phyloP scores from a whole-genome alignment of 2,888 invertebrate genomes.

The Machimus atricapillus region DNA sequence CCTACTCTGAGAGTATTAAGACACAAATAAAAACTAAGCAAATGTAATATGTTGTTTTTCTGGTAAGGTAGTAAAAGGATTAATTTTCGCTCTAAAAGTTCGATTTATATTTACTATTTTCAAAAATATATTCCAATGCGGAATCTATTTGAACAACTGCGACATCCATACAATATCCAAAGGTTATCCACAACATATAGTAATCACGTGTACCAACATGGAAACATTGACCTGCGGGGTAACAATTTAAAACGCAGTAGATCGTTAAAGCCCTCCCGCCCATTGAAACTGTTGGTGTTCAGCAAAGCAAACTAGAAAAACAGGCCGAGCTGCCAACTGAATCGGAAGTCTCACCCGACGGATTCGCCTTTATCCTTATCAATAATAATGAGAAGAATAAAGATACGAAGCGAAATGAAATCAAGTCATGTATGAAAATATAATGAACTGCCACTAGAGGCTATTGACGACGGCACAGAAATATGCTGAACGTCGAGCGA shows the following conservation, averaged over 20 bases:
- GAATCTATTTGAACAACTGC: background rate
- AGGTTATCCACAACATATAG: background rate
- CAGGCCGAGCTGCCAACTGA: background rate
- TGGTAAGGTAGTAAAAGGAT: background rate
- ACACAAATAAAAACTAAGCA: too few relatives aligned
- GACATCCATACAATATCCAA: background rate
- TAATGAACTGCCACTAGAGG: slow-evolving; percentile 43
- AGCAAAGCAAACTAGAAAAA: background rate
- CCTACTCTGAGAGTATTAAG: too few relatives aligned
- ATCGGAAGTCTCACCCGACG: background rate
- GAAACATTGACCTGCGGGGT: background rate
- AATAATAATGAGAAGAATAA: slow-evolving; percentile 7
- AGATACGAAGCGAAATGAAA: slow-evolving; percentile 23
- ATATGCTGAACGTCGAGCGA: slow-evolving; percentile 5
- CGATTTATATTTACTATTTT: background rate
- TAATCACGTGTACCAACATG: background rate
- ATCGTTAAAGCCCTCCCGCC: background rate
- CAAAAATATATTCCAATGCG: too few relatives aligned
- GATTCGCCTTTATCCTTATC: slow-evolving; percentile 13
- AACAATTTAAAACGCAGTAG: background rate
- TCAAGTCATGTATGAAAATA: slow-evolving; percentile 47
- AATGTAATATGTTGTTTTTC: too few relatives aligned
- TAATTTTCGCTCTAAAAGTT: background rate
- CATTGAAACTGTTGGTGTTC: background rate
- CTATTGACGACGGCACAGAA: slow-evolving; percentile 12